Conservation (phyloP, 2,888 invertebrate species). For the Clitarchus hookeri region DNA sequence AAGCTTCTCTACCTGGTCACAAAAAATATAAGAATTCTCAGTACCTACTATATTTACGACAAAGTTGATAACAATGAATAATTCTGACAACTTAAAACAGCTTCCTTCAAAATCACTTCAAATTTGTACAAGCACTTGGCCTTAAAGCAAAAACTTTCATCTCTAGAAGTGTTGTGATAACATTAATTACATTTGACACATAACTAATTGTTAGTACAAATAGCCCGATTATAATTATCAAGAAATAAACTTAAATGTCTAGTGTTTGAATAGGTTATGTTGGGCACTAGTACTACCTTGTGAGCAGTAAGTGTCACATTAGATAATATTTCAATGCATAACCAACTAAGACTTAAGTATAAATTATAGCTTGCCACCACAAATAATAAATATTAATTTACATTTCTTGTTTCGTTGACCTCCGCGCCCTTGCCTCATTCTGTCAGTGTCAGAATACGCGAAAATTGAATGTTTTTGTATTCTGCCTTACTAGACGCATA, state of each 20-base stretch:
- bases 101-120: no score
- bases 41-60: no score
- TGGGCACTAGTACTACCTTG: neutral
- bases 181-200: no score
- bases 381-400: conserved; percentile 51
- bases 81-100: no score
- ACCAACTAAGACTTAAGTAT: conserved; percentile 15
- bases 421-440: conserved; percentile 62
- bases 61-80: no score
- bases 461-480: conserved; percentile 52
- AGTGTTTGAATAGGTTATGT: neutral
- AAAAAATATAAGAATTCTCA: no score
- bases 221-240: neutral
- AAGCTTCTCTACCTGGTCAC: no score
- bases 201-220: no score
- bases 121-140: no score
- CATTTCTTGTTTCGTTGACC: conserved; percentile 62
- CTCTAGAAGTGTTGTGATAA: no score
- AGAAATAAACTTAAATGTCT: neutral
- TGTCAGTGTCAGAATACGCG: conserved; percentile 53
- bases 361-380: conserved; percentile 23
- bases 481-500: conserved; percentile 48
- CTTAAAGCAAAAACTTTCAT: no score
- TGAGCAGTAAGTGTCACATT: neutral
- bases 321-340: neutral